Conservation (phyloP, 2,113 vertebrate species). For the Rousettus leschenaultii region DNA sequence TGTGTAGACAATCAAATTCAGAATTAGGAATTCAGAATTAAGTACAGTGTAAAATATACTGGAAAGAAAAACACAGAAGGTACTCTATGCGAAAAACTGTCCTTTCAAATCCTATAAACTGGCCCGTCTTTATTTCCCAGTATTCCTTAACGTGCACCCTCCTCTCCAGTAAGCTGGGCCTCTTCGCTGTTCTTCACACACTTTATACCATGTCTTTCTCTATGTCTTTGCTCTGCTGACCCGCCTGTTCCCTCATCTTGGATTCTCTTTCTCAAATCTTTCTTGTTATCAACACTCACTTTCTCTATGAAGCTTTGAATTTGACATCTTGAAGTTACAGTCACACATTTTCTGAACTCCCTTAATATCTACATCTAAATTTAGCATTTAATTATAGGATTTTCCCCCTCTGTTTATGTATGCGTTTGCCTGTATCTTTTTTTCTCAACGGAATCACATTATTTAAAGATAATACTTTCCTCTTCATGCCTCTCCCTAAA, state of each 20-base stretch:
- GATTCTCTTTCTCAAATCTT: background rate
- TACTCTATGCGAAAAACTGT: background rate
- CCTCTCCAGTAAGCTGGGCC: background rate
- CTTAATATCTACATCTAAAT: background rate
- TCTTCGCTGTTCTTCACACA: rapidly evolving
- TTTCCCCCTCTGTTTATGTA: background rate
- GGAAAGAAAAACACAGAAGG: background rate
- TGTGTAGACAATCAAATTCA: background rate
- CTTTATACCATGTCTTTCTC: background rate
- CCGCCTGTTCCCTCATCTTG: background rate
- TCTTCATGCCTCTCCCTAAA: background rate
- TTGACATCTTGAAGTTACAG: background rate
- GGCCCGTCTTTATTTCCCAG: background rate
- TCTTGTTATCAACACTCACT: background rate
- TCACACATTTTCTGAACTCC: background rate
- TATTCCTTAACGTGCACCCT: background rate
- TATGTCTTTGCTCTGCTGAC: background rate
- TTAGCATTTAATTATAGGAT: background rate
- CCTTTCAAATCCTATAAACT: background rate
- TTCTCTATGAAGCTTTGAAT: background rate
- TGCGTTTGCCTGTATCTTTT: background rate
- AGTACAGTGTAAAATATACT: background rate
- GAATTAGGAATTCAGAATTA: background rate
- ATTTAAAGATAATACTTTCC: background rate
- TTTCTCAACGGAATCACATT: background rate